Conservation (phyloP, 2,888 invertebrate genomes). For the Sminthurinus aureus region DNA sequence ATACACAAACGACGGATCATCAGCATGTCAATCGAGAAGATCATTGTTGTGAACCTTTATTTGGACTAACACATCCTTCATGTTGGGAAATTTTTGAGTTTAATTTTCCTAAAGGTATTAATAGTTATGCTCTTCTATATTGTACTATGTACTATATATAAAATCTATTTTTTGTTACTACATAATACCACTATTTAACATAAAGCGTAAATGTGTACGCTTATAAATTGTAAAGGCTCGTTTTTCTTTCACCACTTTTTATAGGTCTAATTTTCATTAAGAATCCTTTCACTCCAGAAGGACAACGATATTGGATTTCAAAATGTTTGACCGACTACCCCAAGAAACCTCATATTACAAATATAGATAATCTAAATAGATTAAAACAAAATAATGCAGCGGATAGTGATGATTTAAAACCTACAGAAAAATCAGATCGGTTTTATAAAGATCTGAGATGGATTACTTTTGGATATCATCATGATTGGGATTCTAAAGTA, state of each 20-base stretch:
- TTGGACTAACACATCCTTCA: conserved; percentile 65
- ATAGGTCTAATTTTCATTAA: conserved; percentile 78
- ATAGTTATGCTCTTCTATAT: too few relatives aligned
- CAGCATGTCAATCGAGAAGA: background rate
- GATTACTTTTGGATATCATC: conserved; percentile 97
- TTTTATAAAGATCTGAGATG: conserved; percentile 75
- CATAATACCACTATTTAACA: background rate
- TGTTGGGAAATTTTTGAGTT: conserved; percentile 74
- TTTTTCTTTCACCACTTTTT: conserved; percentile 56
- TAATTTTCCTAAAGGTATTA: conserved; percentile 68
- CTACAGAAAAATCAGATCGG: conserved; percentile 15
- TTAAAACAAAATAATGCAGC: conserved; percentile 29
- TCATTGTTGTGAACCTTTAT: conserved; percentile 47
- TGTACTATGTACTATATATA: too few relatives aligned
- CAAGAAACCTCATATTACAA: conserved; percentile 73
- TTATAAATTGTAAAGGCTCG: too few relatives aligned
- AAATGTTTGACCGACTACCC: conserved; percentile 81
- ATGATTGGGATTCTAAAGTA: conserved; percentile 96
- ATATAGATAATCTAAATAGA: conserved; percentile 68
- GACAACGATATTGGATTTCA: conserved; percentile 84
- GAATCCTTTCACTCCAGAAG: conserved; percentile 81
- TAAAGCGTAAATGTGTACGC: background rate
- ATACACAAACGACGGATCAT: background rate
- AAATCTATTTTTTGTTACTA: too few relatives aligned
- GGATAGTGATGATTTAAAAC: background rate